A percentile compares a stretch with the other conserved stretches of the same genome.
phyloP scores from a whole-genome alignment of 2,888 invertebrate species.

The Hartigia nigra region DNA sequence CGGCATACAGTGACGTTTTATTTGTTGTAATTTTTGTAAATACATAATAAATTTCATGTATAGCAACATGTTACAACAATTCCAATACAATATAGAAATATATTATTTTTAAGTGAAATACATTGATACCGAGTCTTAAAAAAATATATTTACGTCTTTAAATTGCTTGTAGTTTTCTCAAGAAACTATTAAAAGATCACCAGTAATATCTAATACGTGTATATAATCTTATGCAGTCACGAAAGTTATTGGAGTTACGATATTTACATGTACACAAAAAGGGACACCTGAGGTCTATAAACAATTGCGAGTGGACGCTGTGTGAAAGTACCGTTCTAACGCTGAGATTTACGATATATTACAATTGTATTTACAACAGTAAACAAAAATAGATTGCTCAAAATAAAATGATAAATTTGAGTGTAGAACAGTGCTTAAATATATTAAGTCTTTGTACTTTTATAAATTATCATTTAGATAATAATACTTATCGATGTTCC shows the following conservation, averaged over 20 bases:
- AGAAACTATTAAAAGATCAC: neutral
- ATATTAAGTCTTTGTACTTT: neutral
- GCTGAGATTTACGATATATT: neutral
- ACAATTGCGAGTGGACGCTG: neutral
- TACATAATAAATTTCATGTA: slow-evolving; percentile 13
- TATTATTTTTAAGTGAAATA: slow-evolving; percentile 5
- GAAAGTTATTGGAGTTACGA: neutral
- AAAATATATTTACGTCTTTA: slow-evolving; percentile 4
- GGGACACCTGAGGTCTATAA: neutral
- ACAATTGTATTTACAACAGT: neutral
- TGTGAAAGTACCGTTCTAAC: neutral
- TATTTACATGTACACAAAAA: neutral
- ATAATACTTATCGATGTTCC: neutral
- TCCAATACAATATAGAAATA: slow-evolving; percentile 24
- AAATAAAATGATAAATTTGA: neutral
- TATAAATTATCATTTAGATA: neutral
- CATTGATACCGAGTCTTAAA: slow-evolving; percentile 1
- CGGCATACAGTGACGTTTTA: neutral
- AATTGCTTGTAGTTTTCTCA: neutral
- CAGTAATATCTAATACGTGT: neutral
- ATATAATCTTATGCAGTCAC: neutral
- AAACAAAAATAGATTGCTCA: neutral
- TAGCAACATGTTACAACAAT: slow-evolving; percentile 21
- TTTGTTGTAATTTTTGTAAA: slow-evolving; percentile 26
- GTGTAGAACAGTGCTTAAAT: neutral